Evolutionary conservation across 2,113 vertebrate genomes (phyloP).

Genomic region (Podilymbus podiceps): DNA sequence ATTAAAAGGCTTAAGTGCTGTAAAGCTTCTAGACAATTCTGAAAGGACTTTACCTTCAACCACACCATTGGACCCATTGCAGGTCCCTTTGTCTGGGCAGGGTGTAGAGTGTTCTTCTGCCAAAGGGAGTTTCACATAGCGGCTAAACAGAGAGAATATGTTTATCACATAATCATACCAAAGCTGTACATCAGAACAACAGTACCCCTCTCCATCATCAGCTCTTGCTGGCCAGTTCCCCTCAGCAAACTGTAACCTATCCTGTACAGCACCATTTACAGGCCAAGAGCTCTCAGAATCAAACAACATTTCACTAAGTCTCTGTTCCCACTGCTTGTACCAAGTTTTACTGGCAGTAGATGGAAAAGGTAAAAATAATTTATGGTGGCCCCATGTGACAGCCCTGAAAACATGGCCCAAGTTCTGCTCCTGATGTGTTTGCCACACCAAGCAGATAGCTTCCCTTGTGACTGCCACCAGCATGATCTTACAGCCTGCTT

Average conservation of each 20-base stretch:
- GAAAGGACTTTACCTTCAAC: slow-evolving; percentile 79
- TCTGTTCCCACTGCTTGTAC: not conserved
- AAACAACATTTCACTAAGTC: not conserved
- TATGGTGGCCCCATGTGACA: not conserved
- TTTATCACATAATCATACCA: not conserved
- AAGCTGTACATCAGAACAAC: not conserved
- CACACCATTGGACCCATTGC: slow-evolving; percentile 81
- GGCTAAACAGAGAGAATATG: slow-evolving; percentile 70
- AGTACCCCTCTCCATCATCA: not conserved
- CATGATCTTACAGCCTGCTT: not conserved
- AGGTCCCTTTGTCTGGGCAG: slow-evolving; percentile 74
- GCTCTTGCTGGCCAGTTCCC: not conserved
- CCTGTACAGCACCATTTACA: not conserved
- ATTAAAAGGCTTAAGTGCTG: not conserved
- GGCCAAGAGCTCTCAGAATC: not conserved
- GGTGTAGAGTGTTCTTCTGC: slow-evolving; percentile 67
- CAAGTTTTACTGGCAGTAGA: not conserved
- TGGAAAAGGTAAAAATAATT: not conserved
- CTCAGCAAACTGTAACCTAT: not conserved
- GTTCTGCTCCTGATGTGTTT: not conserved
- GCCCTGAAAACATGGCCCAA: not conserved
- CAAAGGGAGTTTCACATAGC: slow-evolving; percentile 85
- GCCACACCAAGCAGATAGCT: not conserved
- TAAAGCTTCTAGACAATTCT: not conserved
- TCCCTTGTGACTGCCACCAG: not conserved